Percentiles rank a stretch among this genome's conserved stretches.
These are phyloP conservation scores for Cossypha caffra DNA, from an alignment of 2,797 vertebrate species.

Conservation along the genomic window DNA sequence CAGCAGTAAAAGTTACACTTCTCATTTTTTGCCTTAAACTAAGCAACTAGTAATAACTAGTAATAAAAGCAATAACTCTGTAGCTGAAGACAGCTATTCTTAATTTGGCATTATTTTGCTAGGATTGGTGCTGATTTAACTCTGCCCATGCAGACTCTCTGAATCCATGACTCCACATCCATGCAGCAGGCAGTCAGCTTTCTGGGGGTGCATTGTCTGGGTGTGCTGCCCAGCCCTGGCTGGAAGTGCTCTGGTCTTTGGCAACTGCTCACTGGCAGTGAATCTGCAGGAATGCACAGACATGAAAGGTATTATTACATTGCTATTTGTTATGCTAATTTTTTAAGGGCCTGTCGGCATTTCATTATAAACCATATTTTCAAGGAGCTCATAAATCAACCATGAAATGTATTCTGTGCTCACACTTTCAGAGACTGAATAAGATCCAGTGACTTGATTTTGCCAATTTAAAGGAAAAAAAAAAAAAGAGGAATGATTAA, in stretches of 20 bases:
- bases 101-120: not conserved
- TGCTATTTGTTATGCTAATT: slow-evolving; percentile 61
- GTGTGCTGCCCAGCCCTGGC: not conserved
- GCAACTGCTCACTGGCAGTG: not conserved
- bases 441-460: not conserved
- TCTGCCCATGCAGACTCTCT: not conserved
- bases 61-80: not conserved
- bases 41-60: not conserved
- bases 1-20: not conserved
- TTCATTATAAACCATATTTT: slow-evolving; percentile 54
- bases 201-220: not conserved
- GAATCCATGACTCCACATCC: not conserved
- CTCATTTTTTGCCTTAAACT: not conserved
- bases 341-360: slow-evolving; percentile 46
- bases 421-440: not conserved
- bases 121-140: not conserved
- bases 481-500: not conserved
- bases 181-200: not conserved
- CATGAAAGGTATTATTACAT: slow-evolving; percentile 52
- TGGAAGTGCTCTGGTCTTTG: slow-evolving; percentile 2
- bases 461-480: not conserved
- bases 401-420: slow-evolving; percentile 46
- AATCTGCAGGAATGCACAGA: slow-evolving; percentile 38
- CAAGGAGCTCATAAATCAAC: slow-evolving; percentile 49
- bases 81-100: not conserved